A percentile compares a stretch with the other conserved stretches of the same genome.
These are phyloP conservation scores for Anguilla japonica DNA, from an alignment of 2,113 vertebrate genomes.

Conservation along the genomic window DNA sequence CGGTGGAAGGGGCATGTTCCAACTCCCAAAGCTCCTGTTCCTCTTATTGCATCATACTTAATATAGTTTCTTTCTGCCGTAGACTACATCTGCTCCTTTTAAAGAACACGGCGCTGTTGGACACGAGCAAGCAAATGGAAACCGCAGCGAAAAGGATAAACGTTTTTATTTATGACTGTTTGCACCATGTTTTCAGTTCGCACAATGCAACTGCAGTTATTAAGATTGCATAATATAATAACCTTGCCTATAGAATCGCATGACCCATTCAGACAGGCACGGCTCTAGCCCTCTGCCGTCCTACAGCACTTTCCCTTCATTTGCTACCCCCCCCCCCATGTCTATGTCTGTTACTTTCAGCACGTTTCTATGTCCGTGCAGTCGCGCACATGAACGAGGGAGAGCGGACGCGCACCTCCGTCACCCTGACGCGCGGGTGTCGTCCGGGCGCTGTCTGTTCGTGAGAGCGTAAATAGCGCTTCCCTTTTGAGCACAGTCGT, in stretches of 20 bases:
- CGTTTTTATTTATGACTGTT: background rate
- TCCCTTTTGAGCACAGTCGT: background rate
- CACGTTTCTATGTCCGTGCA: background rate
- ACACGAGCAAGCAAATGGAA: background rate
- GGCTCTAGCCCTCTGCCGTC: no score
- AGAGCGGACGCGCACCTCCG: background rate
- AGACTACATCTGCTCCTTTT: background rate
- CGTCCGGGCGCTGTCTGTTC: background rate
- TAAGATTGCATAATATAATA: no score
- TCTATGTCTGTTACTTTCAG: no score
- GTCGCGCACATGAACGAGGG: background rate
- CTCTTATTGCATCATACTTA: constrained; percentile 23
- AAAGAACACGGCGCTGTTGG: background rate
- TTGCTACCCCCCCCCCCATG: no score
- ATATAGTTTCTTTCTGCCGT: background rate
- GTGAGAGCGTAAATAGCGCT: background rate
- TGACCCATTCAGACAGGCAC: no score
- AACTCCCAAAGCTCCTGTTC: constrained; percentile 14
- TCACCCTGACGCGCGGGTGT: background rate
- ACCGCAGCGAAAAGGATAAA: background rate
- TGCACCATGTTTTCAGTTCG: background rate
- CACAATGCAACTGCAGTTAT: background rate
- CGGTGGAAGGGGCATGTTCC: background rate
- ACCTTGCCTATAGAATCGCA: no score
- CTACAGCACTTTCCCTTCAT: no score